Conservation (phyloP, 2,113 vertebrate species). For the Andinoacara biseriatus region DNA sequence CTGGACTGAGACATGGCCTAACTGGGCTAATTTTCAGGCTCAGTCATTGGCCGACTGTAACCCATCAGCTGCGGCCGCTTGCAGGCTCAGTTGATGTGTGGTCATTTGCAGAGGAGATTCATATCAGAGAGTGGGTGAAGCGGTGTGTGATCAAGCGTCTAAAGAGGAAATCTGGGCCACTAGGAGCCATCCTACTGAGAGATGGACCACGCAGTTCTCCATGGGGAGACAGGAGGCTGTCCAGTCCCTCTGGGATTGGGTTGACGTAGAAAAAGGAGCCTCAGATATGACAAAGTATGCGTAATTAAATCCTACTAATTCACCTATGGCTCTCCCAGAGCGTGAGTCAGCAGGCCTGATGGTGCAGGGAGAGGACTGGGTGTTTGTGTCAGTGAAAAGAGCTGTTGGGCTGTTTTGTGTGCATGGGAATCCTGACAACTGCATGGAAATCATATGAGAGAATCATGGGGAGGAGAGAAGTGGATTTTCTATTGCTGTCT, state of each 20-base stretch:
- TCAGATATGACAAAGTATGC: constrained; percentile 38
- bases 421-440: background rate
- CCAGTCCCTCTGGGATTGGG: background rate
- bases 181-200: constrained; percentile 15
- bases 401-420: constrained; percentile 27
- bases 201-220: background rate
- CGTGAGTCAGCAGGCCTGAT: constrained; percentile 74
- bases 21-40: constrained; percentile 53
- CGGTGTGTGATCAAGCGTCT: constrained; percentile 42
- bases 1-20: constrained; percentile 55
- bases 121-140: constrained; percentile 18
- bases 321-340: constrained; percentile 25
- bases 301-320: constrained; percentile 49
- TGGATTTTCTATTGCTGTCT: background rate
- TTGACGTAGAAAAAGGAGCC: constrained; percentile 28
- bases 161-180: constrained; percentile 49
- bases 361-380: constrained; percentile 15
- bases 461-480: constrained; percentile 1
- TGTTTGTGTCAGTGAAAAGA: constrained; percentile 40
- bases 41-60: constrained; percentile 33
- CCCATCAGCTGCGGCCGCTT: constrained; percentile 24
- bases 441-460: constrained; percentile 45
- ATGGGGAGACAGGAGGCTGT: background rate
- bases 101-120: constrained; percentile 37
- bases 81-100: constrained; percentile 25